These are phyloP conservation scores for Amphiura filiformis DNA, from an alignment of 35 echinoderm and acorn worm species.

Conservation along the genomic window DNA sequence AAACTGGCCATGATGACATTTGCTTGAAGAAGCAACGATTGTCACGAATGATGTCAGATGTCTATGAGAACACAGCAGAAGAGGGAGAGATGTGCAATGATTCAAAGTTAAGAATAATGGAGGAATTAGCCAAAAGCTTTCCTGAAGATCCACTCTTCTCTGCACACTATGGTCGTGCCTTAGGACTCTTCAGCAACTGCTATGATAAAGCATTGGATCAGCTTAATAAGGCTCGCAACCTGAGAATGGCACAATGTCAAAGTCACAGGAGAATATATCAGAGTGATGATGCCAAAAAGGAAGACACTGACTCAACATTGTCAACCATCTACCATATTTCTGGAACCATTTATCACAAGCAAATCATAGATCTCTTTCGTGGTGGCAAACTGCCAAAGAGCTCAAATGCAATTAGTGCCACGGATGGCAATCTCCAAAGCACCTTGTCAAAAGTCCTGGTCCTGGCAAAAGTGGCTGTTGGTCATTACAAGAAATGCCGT, in stretches of 20 bases:
- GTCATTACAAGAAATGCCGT: conserved; percentile 7
- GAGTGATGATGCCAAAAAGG: neutral
- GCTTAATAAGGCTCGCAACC: neutral
- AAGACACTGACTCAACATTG: neutral
- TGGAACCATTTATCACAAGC: neutral
- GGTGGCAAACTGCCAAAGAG: conserved; percentile 9
- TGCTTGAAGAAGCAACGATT: neutral
- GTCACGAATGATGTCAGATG: conserved; percentile 28
- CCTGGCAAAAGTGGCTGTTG: neutral
- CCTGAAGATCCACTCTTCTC: conserved; percentile 28
- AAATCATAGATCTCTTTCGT: conserved; percentile 13
- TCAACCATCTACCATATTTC: conserved; percentile 12
- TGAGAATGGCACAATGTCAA: neutral
- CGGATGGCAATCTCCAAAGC: neutral
- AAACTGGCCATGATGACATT: conserved; percentile 3
- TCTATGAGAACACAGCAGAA: neutral
- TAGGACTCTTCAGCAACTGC: neutral
- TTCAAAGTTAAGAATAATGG: neutral
- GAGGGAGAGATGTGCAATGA: neutral
- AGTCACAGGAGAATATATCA: neutral
- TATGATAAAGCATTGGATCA: neutral
- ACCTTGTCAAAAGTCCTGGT: neutral
- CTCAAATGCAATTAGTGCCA: neutral
- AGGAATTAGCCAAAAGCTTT: conserved; percentile 14
- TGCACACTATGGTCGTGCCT: conserved; percentile 25